phyloP scores from a whole-genome alignment of 2,888 invertebrate genomes.

The Unio pictorum region DNA sequence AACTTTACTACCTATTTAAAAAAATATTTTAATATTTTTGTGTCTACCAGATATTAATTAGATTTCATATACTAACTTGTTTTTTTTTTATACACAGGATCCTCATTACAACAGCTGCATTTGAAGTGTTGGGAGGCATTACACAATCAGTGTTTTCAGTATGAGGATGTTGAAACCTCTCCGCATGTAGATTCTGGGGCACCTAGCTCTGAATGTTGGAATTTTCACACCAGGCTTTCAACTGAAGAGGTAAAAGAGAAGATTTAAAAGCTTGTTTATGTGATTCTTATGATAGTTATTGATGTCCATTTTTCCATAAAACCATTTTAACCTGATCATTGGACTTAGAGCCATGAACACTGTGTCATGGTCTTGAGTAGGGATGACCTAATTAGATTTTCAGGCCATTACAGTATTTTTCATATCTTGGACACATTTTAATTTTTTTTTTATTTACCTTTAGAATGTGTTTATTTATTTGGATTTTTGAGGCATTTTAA shows the following conservation, averaged over 20 bases:
- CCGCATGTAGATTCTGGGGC: not conserved
- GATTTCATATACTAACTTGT: not conserved
- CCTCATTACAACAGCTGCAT: constrained; percentile 51
- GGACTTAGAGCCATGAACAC: no score
- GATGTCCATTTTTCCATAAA: no score
- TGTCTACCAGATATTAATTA: not conserved
- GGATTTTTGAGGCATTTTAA: no score
- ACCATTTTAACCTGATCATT: no score
- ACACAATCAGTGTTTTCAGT: constrained; percentile 32
- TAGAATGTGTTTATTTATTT: no score
- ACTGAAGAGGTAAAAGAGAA: constrained; percentile 34
- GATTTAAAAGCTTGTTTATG: not conserved
- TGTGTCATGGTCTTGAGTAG: no score
- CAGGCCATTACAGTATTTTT: no score
- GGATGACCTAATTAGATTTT: no score
- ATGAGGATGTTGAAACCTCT: constrained; percentile 6
- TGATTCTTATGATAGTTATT: not conserved
- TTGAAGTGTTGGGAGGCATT: constrained; percentile 57
- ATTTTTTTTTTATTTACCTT: no score
- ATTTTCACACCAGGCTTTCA: constrained; percentile 29
- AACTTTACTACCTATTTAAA: no score
- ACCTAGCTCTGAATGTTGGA: constrained; percentile 6
- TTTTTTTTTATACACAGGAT: constrained; percentile 36
- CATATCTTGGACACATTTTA: no score
- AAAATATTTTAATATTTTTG: not conserved